Conservation (phyloP, 2,113 vertebrate genomes). For the Amphilophus citrinellus region DNA sequence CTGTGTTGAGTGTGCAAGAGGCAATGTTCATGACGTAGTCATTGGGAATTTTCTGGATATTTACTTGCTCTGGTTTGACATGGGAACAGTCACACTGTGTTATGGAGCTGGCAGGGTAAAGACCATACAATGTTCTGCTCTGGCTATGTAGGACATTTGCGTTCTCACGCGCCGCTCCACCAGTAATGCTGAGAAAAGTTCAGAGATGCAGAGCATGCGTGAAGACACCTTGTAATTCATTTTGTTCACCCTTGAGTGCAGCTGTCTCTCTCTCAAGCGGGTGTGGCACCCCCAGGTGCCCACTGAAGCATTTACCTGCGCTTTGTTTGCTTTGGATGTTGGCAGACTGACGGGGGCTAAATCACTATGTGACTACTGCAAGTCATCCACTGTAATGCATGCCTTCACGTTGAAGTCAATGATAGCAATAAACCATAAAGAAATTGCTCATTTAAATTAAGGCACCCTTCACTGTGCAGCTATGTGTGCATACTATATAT, state of each 20-base stretch:
- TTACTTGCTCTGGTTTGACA: not conserved
- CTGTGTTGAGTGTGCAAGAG: not conserved
- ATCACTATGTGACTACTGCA: conserved; percentile 63
- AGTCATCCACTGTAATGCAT: conserved; percentile 49
- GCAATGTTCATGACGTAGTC: not conserved
- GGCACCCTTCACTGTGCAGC: conserved; percentile 45
- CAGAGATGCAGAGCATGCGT: not conserved
- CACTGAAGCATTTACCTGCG: conserved; percentile 56
- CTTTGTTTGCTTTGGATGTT: conserved; percentile 68
- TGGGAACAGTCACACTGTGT: not conserved
- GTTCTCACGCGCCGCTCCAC: not conserved
- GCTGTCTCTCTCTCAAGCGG: conserved; percentile 39
- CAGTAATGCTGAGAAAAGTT: not conserved
- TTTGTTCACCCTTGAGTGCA: conserved; percentile 30
- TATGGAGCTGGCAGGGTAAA: not conserved
- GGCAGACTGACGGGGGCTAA: conserved; percentile 50
- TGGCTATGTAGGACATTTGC: not conserved
- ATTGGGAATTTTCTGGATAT: not conserved
- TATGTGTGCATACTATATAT: conserved; percentile 1
- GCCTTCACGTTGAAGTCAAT: conserved; percentile 55
- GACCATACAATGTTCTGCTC: not conserved
- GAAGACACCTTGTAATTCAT: conserved; percentile 20
- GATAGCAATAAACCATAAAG: conserved; percentile 57
- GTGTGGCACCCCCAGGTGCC: conserved; percentile 51
- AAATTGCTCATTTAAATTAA: conserved; percentile 61